A percentile compares a stretch with the other conserved stretches of the same genome.
Evolutionary conservation across 2,888 invertebrate species (phyloP).

Genomic region (Hirtodrosophila confusa): DNA sequence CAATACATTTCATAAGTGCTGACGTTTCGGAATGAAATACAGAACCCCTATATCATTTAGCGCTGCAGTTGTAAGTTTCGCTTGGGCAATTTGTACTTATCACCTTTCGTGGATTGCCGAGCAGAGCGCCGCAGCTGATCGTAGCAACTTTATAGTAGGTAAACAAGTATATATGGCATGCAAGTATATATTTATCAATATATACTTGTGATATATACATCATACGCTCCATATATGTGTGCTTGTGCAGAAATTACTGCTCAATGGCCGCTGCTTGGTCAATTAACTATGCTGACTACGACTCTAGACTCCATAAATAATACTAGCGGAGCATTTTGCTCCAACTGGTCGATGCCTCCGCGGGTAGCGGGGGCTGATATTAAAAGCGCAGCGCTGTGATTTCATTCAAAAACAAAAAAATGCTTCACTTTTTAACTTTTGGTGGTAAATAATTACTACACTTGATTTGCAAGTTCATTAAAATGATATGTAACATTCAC

Average conservation of each 20-base stretch:
- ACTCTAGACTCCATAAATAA: constrained; percentile 5
- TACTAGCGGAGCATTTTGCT: neutral
- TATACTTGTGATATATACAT: neutral
- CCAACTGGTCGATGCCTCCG: neutral
- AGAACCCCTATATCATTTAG: neutral
- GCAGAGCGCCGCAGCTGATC: constrained; percentile 56
- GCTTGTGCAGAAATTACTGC: constrained; percentile 9
- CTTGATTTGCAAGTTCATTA: neutral
- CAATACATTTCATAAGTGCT: constrained; percentile 16
- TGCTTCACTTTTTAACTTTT: constrained; percentile 7
- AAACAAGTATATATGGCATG: constrained; percentile 10
- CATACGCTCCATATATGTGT: neutral
- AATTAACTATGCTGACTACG: constrained; percentile 69
- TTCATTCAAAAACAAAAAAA: constrained; percentile 62
- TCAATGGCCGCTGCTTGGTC: constrained; percentile 55
- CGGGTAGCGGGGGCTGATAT: neutral
- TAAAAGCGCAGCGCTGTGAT: constrained; percentile 50
- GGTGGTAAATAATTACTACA: neutral
- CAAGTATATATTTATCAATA: constrained; percentile 7
- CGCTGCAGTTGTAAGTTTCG: constrained; percentile 18
- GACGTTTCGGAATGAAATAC: neutral
- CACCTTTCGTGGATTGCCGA: constrained; percentile 31
- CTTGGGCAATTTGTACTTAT: constrained; percentile 30
- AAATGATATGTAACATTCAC: neutral
- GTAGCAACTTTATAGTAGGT: constrained; percentile 41